These are phyloP conservation scores for Sitophilus oryzae DNA, from an alignment of 1,140 invertebrate species.

Conservation along the genomic window DNA sequence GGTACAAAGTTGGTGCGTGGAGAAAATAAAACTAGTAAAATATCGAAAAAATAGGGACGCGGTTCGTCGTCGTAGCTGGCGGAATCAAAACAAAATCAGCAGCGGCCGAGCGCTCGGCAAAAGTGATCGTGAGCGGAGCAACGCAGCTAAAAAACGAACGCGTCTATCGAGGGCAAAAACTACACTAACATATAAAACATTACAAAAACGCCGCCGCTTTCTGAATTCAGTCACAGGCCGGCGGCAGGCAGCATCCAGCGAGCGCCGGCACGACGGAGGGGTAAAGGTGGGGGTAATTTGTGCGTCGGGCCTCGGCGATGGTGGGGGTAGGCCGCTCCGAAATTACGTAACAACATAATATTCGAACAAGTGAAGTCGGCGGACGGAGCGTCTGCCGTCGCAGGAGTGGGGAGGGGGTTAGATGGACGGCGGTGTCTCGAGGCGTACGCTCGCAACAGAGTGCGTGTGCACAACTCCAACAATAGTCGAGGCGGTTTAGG, in stretches of 20 bases:
- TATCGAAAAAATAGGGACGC: neutral
- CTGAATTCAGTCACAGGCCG: slow-evolving; percentile 25
- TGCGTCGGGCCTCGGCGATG: slow-evolving; percentile 16
- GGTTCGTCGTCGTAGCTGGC: neutral
- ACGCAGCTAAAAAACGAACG: slow-evolving; percentile 26
- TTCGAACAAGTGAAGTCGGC: slow-evolving; percentile 26
- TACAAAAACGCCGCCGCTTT: slow-evolving; percentile 33
- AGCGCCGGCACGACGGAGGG: slow-evolving; percentile 22
- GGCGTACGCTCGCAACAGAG: neutral
- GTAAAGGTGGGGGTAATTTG: slow-evolving; percentile 25
- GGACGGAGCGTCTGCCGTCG: slow-evolving; percentile 18
- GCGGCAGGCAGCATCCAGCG: slow-evolving; percentile 25
- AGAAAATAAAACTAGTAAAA: slow-evolving; percentile 1
- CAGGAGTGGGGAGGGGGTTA: slow-evolving; percentile 3
- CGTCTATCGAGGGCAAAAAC: slow-evolving; percentile 31
- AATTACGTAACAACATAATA: slow-evolving; percentile 24
- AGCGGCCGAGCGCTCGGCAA: slow-evolving; percentile 1
- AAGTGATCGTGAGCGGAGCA: slow-evolving; percentile 7
- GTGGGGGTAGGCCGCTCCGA: slow-evolving; percentile 16
- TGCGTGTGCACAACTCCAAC: neutral
- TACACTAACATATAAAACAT: slow-evolving; percentile 34
- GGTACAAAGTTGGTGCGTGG: slow-evolving; percentile 15
- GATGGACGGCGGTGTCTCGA: neutral
- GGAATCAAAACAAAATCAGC: slow-evolving; percentile 10
- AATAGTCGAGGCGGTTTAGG: slow-evolving; percentile 6